Evolutionary conservation across 2,797 vertebrate genomes (phyloP), one percentile per base, ranked within the genome.

Genomic region (Trachops cirrhosus): DNA sequence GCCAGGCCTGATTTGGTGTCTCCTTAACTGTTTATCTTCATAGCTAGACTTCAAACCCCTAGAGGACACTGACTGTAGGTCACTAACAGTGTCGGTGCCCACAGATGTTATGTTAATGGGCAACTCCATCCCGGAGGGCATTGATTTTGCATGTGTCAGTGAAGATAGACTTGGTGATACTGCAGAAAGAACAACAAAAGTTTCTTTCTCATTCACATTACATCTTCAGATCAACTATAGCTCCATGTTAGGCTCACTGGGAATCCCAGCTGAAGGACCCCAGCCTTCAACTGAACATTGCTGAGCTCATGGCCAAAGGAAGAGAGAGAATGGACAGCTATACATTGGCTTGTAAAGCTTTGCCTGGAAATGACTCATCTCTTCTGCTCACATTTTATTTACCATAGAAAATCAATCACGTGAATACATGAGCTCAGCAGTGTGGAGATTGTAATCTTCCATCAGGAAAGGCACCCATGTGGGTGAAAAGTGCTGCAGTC

Each of bases 341-440:
- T 1, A 15, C 1, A 6, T 29, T 24, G n/a, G 8, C 54, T 57
- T 24, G 57, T 50, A 41, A 71, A 70, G 15, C 39, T 88, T 91
- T 84, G 48, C 79, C 75, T 93, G 24, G 37, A 74, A 50, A 21
- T 54, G 46, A 54, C n/a, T 94, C 18, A 1, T 84, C 67, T 85
- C 67, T 94, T 89, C 46, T 73, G 50, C 32, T 92, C 77, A 44
- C 52, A 54, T 89, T 95, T 67, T 39, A n/a, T 73, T 93, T 86
- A 83, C 37, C 93, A 90, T 71, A 96, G 39, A 78, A 93, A 91
- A 32, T 41, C 24, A 82, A 14, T 62, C 29, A 2, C 1, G 1
- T 26, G 74, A 4, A 0, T 96, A 6, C 26, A 48, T 8, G 37
- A n/a, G 29, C 32, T 80, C 67, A 78, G 1, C 8, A 37, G 44